Evolutionary conservation across 1,140 invertebrate species (phyloP), one percentile per base, ranked within the genome.

Genomic region (Bombus affinis): DNA sequence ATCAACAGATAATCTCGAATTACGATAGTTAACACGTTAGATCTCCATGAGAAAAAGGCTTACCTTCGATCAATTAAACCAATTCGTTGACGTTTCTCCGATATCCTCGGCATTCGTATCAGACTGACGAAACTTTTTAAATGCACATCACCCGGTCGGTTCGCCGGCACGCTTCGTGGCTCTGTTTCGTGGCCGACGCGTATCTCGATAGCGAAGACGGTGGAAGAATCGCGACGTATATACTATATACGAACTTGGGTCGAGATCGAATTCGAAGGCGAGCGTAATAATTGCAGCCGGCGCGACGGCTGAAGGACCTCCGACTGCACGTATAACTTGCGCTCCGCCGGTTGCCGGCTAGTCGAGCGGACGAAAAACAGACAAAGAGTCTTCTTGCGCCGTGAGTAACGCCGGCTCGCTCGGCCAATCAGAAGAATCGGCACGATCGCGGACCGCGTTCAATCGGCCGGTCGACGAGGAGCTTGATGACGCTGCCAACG

Each of bases 361-460:
- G 59, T 81, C 85, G 82, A 82, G 73, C 89, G 89, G 66, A 90
- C 86, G 89, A 90, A 90, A 90, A 90, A 90, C 89, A 89, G 89
- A 90, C 89, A 90, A 90, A 90, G 89, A 90, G 89, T 90, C 88
- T 90, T 88, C 83, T 90, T 81, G 88, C 89, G 73, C 81, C 88
- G 85, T 83, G 78, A 87, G 83, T 86, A 90, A 81, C 86, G 89
- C 82, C 86, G 83, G 89, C 77, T 83, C 89, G 83, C 89, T 90
- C 77, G 81, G 86, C 89, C 89, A 90, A 90, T 90, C 83, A 82
- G 89, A 90, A 62, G 89, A 90, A 90, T 90, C 89, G 89, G 79
- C 88, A 90, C 86, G 89, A 90, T 90, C 89, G 86, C 83, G 59
- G 77, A 71, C 88, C 74, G 85, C 68, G 86, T 88, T 90, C 88